A percentile compares a stretch with the other conserved stretches of the same genome.
These are phyloP conservation scores for Thelaira solivaga DNA, from an alignment of 2,888 invertebrate genomes.

Conservation along the genomic window DNA sequence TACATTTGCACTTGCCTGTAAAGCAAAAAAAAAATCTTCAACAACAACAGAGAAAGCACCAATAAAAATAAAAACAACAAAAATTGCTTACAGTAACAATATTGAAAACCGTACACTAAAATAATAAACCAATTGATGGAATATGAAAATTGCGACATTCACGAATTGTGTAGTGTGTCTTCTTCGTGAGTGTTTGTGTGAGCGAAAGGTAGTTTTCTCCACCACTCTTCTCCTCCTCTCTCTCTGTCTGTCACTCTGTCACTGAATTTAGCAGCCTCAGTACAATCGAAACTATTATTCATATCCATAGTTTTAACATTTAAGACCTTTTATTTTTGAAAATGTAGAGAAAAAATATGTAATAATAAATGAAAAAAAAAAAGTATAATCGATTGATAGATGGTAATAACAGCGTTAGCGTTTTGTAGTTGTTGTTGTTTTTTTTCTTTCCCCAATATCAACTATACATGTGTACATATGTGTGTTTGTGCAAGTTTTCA, in stretches of 20 bases:
- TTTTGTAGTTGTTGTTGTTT: slow-evolving; percentile 22
- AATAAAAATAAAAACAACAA: slow-evolving; percentile 1
- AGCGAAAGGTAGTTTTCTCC: neutral
- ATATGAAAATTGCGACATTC: slow-evolving; percentile 57
- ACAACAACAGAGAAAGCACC: slow-evolving; percentile 25
- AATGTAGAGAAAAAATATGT: neutral
- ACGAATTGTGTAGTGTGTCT: slow-evolving; percentile 39
- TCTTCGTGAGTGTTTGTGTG: neutral
- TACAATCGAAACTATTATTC: slow-evolving; percentile 20
- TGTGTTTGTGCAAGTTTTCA: no score
- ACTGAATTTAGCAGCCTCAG: slow-evolving; percentile 3
- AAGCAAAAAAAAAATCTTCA: neutral
- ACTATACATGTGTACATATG: neutral
- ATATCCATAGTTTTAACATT: slow-evolving; percentile 48
- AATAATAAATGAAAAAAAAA: slow-evolving; percentile 6
- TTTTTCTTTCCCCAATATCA: neutral
- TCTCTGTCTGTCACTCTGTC: no score
- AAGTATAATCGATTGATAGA: slow-evolving; percentile 55
- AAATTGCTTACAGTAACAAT: neutral
- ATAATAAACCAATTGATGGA: slow-evolving; percentile 52
- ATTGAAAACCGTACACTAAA: slow-evolving; percentile 37
- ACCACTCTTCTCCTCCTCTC: no score
- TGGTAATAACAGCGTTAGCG: slow-evolving; percentile 34
- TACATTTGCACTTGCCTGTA: slow-evolving; percentile 15
- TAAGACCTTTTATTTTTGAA: slow-evolving; percentile 39